These are phyloP conservation scores for Macrocentrus cingulum DNA, from an alignment of 1,140 invertebrate genomes.

Conservation along the genomic window DNA sequence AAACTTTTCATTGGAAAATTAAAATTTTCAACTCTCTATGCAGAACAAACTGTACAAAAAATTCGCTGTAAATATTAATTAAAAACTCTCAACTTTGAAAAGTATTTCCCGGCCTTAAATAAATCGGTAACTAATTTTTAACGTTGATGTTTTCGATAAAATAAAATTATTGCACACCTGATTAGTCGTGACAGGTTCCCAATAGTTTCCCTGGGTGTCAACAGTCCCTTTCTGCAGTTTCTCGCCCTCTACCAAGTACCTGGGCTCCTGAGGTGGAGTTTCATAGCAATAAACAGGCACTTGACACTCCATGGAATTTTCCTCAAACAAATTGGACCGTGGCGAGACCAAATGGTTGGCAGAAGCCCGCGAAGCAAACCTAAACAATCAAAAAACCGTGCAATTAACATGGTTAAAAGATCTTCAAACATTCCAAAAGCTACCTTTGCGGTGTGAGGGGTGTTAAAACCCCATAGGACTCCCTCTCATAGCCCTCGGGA, in stretches of 20 bases:
- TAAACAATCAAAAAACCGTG: constrained; percentile 23
- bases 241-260: constrained; percentile 39
- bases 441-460: constrained; percentile 52
- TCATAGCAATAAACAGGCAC: constrained; percentile 49
- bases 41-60: no score
- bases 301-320: constrained; percentile 52
- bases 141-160: not conserved
- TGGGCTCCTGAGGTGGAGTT: constrained; percentile 49
- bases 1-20: no score
- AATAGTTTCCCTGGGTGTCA: constrained; percentile 40
- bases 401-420: not conserved
- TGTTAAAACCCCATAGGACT: constrained; percentile 43
- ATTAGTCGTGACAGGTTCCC: constrained; percentile 43
- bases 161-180: constrained; percentile 41
- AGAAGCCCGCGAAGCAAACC: constrained; percentile 41
- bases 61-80: no score
- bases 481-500: constrained; percentile 45
- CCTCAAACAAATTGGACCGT: constrained; percentile 45
- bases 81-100: no score
- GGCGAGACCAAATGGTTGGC: constrained; percentile 41
- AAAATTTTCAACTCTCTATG: constrained; percentile 6
- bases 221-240: constrained; percentile 35
- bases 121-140: no score
- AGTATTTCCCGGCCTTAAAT: no score
- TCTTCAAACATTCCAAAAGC: no score